These are phyloP conservation scores for Nyctereutes procyonoides DNA, from an alignment of 2,113 vertebrate species.

Conservation along the genomic window DNA sequence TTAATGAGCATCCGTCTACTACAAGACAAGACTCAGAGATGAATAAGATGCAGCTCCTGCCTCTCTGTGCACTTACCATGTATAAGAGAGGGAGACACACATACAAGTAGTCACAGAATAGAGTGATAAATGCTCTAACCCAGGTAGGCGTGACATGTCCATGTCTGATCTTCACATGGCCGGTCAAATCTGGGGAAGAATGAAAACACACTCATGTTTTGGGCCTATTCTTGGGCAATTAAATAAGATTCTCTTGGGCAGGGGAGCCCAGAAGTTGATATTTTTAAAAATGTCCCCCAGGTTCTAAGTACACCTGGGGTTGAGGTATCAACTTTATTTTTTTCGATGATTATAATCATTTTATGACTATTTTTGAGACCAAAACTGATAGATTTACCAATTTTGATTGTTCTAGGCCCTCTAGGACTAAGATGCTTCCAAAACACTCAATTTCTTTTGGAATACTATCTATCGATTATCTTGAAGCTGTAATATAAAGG, in stretches of 20 bases:
- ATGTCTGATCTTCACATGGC: neutral
- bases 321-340: slow-evolving; percentile 3
- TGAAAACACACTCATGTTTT: neutral
- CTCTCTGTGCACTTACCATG: neutral
- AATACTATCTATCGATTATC: neutral
- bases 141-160: neutral
- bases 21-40: neutral
- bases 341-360: neutral
- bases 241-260: neutral
- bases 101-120: neutral
- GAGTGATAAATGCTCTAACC: neutral
- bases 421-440: neutral
- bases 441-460: neutral
- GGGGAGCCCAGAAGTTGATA: neutral
- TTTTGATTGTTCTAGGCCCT: neutral
- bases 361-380: slow-evolving; percentile 18
- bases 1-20: neutral
- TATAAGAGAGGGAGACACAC: neutral
- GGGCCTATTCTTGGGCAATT: neutral
- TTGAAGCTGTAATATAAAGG: neutral
- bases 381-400: neutral
- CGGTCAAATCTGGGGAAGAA: neutral
- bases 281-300: neutral
- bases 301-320: neutral
- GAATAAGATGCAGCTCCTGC: neutral